Base-by-base conservation (phyloP, 2,888 invertebrate species). In the Pilophorus perplexus region DNA sequence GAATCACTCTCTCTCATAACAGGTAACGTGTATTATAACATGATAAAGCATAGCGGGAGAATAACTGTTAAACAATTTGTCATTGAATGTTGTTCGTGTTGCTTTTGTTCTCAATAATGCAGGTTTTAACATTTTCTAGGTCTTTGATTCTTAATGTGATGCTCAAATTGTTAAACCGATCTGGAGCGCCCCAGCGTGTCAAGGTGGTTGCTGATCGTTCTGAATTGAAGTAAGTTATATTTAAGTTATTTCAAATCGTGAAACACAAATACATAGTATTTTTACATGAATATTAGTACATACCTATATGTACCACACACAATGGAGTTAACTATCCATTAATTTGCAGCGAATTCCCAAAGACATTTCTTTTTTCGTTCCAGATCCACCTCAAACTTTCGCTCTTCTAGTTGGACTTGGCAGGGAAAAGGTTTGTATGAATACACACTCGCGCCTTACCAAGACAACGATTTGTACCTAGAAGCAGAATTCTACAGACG, bases 401-500 rank as follows among this genome's bases (percentile, higher is more conserved):
- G 59, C 10, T 59, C 42, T 4, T 62, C 33, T 1, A 23, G 33
- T 16, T 62, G 62, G 62, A 46, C 33, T 8, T 62, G 62, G 62
- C 62, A 46, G 23, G 62, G 62, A 2, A 62, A 62, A 46, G 33
- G 46, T 14, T 33, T 46, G 3, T 48, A 27, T 33, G 46, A 62
- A 20, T 46, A 12, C 27, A 20, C 14, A 18, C 22, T 62, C 27
- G 33, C 14, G n/a, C 62, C 62, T 10, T 28, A 46, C 18, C 28
- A 62, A 33, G 62, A 62, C 12, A 12, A 27, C 14, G 18, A 28
- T 2, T 33, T 62, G n/a, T 16, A 6, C 10, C 28, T 62, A 16
- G 62, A 62, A 33, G 62, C 62, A 20, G 62, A 28, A 22, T 46
- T 62, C n/a, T 62, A 62, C 22, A 44, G 37, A 20, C 16, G 25